A percentile compares a stretch with the other conserved stretches of the same genome.
phyloP scores from a whole-genome alignment of 2,888 invertebrate genomes.

The Pelosia muscerda region DNA sequence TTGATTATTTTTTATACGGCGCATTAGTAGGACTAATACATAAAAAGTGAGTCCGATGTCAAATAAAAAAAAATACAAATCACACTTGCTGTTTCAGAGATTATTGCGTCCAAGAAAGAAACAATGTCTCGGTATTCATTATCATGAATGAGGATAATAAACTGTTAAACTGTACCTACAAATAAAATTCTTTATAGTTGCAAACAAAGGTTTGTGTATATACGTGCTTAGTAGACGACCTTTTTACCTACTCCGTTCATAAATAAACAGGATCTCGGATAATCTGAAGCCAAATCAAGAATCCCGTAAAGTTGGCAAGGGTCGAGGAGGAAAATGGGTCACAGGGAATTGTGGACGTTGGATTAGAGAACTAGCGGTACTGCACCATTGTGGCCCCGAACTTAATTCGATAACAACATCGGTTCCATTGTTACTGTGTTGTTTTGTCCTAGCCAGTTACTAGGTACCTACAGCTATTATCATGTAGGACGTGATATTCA shows the following conservation, averaged over 20 bases:
- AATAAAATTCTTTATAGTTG: conserved; percentile 14
- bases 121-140: too few species aligned
- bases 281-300: conserved; percentile 33
- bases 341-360: conserved; percentile 25
- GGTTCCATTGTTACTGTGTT: conserved; percentile 17
- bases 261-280: conserved; percentile 35
- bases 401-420: conserved; percentile 26
- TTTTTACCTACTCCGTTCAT: conserved; percentile 29
- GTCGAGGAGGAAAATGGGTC: conserved; percentile 32
- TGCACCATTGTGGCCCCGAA: conserved; percentile 20
- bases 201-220: conserved; percentile 20
- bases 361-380: conserved; percentile 24
- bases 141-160: not conserved
- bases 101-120: too few species aligned
- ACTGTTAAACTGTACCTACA: conserved; percentile 1
- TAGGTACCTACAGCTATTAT: conserved; percentile 14
- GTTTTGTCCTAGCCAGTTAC: conserved; percentile 16
- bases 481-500: not conserved
- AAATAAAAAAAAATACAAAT: too few species aligned
- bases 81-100: too few species aligned
- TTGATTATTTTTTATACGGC: too few species aligned
- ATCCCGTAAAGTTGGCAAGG: conserved; percentile 31
- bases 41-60: too few species aligned
- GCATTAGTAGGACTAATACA: too few species aligned
- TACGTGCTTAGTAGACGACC: conserved; percentile 25